A percentile compares a stretch with the other conserved stretches of the same genome.
Conservation (phyloP, 2,888 invertebrate genomes). For the Drosophila mimetica region DNA sequence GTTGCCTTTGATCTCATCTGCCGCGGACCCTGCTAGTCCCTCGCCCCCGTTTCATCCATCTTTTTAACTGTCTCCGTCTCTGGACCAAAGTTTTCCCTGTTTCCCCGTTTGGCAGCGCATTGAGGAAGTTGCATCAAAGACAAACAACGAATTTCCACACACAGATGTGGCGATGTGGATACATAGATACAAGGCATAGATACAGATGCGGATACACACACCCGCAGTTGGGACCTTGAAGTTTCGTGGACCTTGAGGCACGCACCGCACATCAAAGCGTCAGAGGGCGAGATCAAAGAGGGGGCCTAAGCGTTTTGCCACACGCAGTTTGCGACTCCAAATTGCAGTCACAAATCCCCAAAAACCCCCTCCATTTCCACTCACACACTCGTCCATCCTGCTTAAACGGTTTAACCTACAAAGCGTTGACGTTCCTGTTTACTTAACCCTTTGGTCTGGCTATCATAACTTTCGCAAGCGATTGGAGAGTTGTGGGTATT, state of each 20-base stretch:
- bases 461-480: constrained; percentile 38
- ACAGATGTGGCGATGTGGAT: constrained; percentile 12
- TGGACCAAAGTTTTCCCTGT: constrained; percentile 57
- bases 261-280: constrained; percentile 66
- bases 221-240: constrained; percentile 65
- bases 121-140: constrained; percentile 78
- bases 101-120: constrained; percentile 66
- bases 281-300: constrained; percentile 51
- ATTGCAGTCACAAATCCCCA: constrained; percentile 35
- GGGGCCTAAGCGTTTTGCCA: constrained; percentile 31
- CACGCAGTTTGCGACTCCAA: constrained; percentile 37
- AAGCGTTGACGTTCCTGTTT: constrained; percentile 43
- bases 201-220: constrained; percentile 13
- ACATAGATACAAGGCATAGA: constrained; percentile 10
- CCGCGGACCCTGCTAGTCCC: constrained; percentile 23
- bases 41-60: constrained; percentile 4
- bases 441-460: constrained; percentile 34
- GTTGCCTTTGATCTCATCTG: constrained; percentile 71
- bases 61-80: constrained; percentile 31
- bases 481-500: constrained; percentile 15
- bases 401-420: constrained; percentile 75
- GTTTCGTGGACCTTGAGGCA: constrained; percentile 74
- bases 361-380: constrained; percentile 36
- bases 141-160: constrained; percentile 59
- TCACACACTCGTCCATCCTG: constrained; percentile 61